Evolutionary conservation across 23 tunicate genomes (phyloP).

Genomic region (Phallusia fumigata): DNA sequence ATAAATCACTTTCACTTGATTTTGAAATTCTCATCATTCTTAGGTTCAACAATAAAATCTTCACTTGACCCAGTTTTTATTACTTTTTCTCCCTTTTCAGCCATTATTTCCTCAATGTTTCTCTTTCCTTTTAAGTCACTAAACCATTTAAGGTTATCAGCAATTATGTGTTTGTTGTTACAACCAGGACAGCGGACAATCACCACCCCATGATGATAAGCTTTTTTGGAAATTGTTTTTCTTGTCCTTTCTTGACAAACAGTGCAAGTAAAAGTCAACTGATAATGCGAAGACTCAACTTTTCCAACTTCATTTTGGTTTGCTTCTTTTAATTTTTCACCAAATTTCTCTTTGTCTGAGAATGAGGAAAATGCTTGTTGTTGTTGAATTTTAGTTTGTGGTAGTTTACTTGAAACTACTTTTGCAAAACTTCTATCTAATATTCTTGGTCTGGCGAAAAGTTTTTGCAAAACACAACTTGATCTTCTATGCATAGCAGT

Average conservation of each 20-base stretch:
- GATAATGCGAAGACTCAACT: conserved; percentile 43
- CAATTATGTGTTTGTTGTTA: conserved; percentile 84
- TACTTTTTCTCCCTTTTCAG: conserved; percentile 89
- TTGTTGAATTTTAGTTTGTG: no score
- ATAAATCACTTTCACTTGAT: no score
- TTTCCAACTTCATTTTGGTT: conserved; percentile 16
- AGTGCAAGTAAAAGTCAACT: conserved; percentile 82
- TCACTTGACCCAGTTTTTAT: conserved; percentile 31
- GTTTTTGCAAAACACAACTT: not conserved
- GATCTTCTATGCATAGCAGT: not conserved
- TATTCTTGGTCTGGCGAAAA: not conserved
- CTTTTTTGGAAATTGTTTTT: conserved; percentile 79
- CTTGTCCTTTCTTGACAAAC: conserved; percentile 66
- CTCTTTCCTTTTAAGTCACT: conserved; percentile 89
- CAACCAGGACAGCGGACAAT: conserved; percentile 90
- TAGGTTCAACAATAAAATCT: conserved; percentile 63
- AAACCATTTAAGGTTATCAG: conserved; percentile 94
- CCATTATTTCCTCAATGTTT: conserved; percentile 96
- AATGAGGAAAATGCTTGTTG: no score
- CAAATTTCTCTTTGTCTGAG: no score
- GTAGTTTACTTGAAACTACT: no score
- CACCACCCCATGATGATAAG: conserved; percentile 96
- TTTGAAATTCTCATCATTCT: not conserved
- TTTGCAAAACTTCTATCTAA: no score
- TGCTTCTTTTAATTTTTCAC: no score